A percentile compares a stretch with the other conserved stretches of the same genome.
phyloP scores from a whole-genome alignment of 2,888 invertebrate species.

The Tryphoninae sp. region DNA sequence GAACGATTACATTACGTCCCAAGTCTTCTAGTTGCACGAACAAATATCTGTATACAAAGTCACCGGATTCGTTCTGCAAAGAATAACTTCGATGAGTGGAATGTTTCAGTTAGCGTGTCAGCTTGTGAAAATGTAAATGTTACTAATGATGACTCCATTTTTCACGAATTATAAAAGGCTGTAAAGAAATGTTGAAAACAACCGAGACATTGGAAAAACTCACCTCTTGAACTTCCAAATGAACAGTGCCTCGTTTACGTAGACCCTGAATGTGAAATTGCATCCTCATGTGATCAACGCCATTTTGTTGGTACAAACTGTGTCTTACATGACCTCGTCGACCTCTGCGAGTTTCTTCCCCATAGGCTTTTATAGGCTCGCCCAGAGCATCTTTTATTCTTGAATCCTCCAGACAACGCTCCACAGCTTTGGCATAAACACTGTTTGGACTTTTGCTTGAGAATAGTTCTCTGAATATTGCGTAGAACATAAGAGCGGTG shows the following conservation, averaged over 20 bases:
- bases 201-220: conserved; percentile 56
- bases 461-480: conserved; percentile 93
- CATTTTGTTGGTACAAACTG: conserved; percentile 88
- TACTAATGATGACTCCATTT: no score
- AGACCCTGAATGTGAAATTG: conserved; percentile 94
- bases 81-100: conserved; percentile 44
- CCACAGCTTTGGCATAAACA: conserved; percentile 90
- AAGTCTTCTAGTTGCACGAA: conserved; percentile 92
- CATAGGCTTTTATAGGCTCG: conserved; percentile 93
- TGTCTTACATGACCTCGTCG: conserved; percentile 93
- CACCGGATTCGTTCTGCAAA: conserved; percentile 88
- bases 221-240: conserved; percentile 93
- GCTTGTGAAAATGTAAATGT: no score
- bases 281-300: conserved; percentile 92
- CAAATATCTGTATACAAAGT: conserved; percentile 91
- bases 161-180: conserved; percentile 11
- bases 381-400: conserved; percentile 92
- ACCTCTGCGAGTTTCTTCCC: conserved; percentile 92
- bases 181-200: conserved; percentile 22
- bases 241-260: conserved; percentile 90
- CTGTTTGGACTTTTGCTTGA: conserved; percentile 93
- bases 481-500: conserved; percentile 91
- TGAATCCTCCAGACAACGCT: conserved; percentile 88
- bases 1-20: conserved; percentile 87
- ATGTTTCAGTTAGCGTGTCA: no score